A percentile compares a stretch with the other conserved stretches of the same genome.
Evolutionary conservation across 1,140 invertebrate species (phyloP).

Genomic region (Penaeus vannamei): DNA sequence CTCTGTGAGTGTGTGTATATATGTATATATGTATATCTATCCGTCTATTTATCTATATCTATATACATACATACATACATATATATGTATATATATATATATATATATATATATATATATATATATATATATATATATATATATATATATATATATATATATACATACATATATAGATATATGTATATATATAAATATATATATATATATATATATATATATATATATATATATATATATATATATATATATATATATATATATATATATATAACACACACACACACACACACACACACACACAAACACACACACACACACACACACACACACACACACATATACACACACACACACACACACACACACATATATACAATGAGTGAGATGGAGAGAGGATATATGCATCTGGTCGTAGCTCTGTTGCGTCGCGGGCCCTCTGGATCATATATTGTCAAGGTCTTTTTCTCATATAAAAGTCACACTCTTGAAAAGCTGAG

Average conservation of each 20-base stretch:
- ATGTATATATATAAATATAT: not conserved
- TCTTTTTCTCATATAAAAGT: too few relatives aligned
- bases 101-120: conserved; percentile 12
- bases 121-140: conserved; percentile 24
- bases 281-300: not conserved
- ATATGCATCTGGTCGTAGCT: not conserved
- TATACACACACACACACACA: not conserved
- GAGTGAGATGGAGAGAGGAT: not conserved
- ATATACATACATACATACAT: not conserved
- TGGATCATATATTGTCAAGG: too few relatives aligned
- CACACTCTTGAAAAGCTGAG: too few relatives aligned
- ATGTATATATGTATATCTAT: conserved; percentile 17
- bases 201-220: not conserved
- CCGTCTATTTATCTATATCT: not conserved
- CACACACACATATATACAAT: not conserved
- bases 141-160: conserved; percentile 17
- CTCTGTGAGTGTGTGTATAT: not conserved
- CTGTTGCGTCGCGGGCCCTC: not conserved
- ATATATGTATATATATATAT: not conserved
- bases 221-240: conserved; percentile 32
- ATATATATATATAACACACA: not conserved
- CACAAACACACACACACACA: not conserved
- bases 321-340: not conserved
- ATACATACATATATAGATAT: not conserved
- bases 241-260: conserved; percentile 26